Percentiles rank a stretch among this genome's conserved stretches.
phyloP scores from a whole-genome alignment of 2,888 invertebrate species.

The Idaea dimidiata region DNA sequence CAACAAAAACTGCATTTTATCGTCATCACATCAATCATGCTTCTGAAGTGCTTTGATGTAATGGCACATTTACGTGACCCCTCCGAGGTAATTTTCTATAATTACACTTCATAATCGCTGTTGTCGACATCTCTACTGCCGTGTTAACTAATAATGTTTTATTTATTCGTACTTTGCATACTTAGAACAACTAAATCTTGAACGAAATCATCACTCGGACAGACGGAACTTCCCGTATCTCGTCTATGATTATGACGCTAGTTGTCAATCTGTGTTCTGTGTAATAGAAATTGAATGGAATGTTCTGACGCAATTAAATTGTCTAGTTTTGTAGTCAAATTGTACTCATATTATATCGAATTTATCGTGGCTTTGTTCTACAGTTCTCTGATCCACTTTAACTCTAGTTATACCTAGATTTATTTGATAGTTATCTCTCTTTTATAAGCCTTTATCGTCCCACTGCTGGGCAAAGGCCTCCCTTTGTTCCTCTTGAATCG shows the following conservation, averaged over 20 bases:
- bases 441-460: too few relatives aligned
- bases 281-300: background rate
- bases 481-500: too few relatives aligned
- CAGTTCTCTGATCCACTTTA: background rate
- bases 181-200: background rate
- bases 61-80: conserved; percentile 29
- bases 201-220: background rate
- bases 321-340: background rate
- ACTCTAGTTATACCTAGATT: background rate
- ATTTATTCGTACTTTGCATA: background rate
- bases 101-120: conserved; percentile 10
- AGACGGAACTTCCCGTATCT: background rate
- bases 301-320: background rate
- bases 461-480: too few relatives aligned
- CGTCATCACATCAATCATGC: conserved; percentile 27
- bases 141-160: background rate
- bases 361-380: background rate
- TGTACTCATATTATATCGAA: background rate
- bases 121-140: background rate
- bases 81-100: conserved; percentile 28
- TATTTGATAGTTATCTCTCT: too few relatives aligned
- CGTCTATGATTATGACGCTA: background rate
- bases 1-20: background rate
- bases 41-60: conserved; percentile 25
- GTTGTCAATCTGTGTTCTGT: background rate